A percentile compares a stretch with the other conserved stretches of the same genome.
Evolutionary conservation across 2,888 invertebrate species (phyloP).

Genomic region (Theretra japonica): DNA sequence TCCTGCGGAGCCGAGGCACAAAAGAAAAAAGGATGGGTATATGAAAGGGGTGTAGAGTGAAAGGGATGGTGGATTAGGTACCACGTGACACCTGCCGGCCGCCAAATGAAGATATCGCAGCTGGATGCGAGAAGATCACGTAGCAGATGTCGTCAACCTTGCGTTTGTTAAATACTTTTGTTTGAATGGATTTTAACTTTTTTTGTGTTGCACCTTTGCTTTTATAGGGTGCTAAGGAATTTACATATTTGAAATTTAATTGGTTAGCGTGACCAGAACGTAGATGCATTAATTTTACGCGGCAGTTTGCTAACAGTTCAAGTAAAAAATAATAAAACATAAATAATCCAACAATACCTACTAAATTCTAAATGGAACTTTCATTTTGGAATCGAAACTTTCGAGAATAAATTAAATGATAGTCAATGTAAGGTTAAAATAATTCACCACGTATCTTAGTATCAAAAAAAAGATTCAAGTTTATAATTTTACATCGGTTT

Average conservation of each 20-base stretch:
- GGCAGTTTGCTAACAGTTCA: no score
- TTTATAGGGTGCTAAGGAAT: conserved; percentile 17
- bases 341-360: no score
- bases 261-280: background rate
- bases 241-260: background rate
- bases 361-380: no score
- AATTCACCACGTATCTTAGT: no score
- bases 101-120: conserved; percentile 85
- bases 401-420: no score
- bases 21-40: conserved; percentile 62
- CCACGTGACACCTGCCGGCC: conserved; percentile 84
- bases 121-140: conserved; percentile 74
- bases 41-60: conserved; percentile 46
- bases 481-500: no score
- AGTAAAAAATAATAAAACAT: no score
- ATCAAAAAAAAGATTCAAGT: no score
- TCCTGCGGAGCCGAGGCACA: conserved; percentile 67
- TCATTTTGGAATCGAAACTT: no score
- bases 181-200: background rate
- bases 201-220: conserved; percentile 16
- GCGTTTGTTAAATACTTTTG: conserved; percentile 33
- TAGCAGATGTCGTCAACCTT: conserved; percentile 62
- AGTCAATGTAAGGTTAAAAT: no score
- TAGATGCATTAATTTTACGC: background rate
- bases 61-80: conserved; percentile 51